Evolutionary conservation across 2,888 invertebrate species (phyloP).

Genomic region (Pardosa pseudoannulata): DNA sequence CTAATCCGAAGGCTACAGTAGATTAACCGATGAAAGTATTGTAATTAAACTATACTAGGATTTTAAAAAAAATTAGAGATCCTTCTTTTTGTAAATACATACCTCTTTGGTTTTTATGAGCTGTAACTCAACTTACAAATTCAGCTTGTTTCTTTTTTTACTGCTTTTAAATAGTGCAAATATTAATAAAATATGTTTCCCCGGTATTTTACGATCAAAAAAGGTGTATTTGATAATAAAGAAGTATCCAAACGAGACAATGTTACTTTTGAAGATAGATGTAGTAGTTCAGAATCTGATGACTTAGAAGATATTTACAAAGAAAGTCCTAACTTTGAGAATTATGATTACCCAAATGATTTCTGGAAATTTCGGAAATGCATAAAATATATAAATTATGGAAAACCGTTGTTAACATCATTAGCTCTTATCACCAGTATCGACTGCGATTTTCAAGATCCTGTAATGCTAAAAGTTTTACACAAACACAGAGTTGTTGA

Average conservation of each 20-base stretch:
- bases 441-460: constrained; percentile 60
- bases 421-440: constrained; percentile 18
- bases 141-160: too few relatives aligned
- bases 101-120: too few relatives aligned
- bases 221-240: neutral
- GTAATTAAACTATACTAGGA: too few relatives aligned
- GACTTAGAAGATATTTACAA: constrained; percentile 48
- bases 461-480: constrained; percentile 48
- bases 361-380: constrained; percentile 51
- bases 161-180: too few relatives aligned
- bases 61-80: too few relatives aligned
- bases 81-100: too few relatives aligned
- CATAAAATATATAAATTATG: constrained; percentile 38
- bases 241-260: neutral
- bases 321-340: constrained; percentile 26
- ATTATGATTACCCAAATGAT: constrained; percentile 40
- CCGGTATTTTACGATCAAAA: neutral
- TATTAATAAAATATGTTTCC: constrained; percentile 22
- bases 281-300: constrained; percentile 51
- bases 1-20: too few relatives aligned
- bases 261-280: neutral
- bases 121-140: too few relatives aligned
- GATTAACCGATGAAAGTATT: too few relatives aligned
- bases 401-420: constrained; percentile 32
- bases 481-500: constrained; percentile 29